phyloP scores from a whole-genome alignment of 1,140 invertebrate species.

The Pseudomyrmex flavicornis region DNA sequence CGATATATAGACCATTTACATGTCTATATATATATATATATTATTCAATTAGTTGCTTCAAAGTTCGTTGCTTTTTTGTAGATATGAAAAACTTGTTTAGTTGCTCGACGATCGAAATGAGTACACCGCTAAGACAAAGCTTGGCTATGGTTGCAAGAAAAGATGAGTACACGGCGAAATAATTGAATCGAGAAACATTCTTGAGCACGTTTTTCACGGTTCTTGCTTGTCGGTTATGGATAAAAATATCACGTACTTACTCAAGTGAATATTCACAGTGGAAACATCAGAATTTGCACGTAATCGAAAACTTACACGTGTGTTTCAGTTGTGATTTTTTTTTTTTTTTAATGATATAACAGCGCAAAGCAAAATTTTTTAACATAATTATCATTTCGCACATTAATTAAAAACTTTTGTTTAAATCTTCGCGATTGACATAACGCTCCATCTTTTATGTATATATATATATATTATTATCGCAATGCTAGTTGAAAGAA shows the following conservation, averaged over 20 bases:
- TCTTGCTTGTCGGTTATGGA: conserved; percentile 23
- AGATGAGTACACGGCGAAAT: conserved; percentile 62
- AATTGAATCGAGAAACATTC: conserved; percentile 69
- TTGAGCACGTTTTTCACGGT: conserved; percentile 59
- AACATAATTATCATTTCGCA: no score
- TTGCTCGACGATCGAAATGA: conserved; percentile 71
- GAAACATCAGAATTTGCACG: neutral
- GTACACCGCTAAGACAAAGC: conserved; percentile 68
- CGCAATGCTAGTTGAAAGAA: neutral
- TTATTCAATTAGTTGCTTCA: conserved; percentile 6
- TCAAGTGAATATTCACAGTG: neutral
- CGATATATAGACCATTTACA: neutral
- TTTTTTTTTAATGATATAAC: no score
- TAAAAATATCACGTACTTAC: conserved; percentile 45
- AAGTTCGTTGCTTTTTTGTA: conserved; percentile 62
- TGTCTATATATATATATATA: neutral
- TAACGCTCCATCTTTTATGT: neutral
- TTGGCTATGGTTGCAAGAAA: conserved; percentile 56
- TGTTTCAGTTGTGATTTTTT: no score
- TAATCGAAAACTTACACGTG: neutral
- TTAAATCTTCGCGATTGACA: no score
- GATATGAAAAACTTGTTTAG: conserved; percentile 72
- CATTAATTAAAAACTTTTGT: no score
- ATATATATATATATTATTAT: neutral
- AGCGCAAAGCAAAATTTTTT: no score